Percentiles rank a stretch among this genome's conserved stretches.
phyloP scores from a whole-genome alignment of 2,113 vertebrate genomes.

The Saguinus imperator region DNA sequence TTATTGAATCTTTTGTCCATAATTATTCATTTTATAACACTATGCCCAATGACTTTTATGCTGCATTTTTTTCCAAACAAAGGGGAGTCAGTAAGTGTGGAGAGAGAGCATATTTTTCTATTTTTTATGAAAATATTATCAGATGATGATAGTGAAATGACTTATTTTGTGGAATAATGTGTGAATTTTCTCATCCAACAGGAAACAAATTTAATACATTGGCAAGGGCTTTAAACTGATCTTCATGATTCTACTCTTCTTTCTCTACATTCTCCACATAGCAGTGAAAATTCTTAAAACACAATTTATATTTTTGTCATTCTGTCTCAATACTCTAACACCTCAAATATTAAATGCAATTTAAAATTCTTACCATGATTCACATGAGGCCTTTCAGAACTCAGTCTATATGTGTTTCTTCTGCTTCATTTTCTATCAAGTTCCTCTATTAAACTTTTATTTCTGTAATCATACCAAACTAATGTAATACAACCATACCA shows the following conservation, averaged over 20 bases:
- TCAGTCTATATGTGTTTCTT: neutral
- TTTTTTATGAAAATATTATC: neutral
- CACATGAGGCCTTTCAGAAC: fast-evolving
- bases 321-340: neutral
- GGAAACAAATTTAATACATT: neutral
- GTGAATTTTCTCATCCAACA: neutral
- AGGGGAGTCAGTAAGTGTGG: neutral
- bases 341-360: neutral
- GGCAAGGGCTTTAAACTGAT: neutral
- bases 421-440: neutral
- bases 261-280: neutral
- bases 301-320: neutral
- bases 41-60: neutral
- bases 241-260: neutral
- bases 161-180: neutral
- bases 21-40: neutral
- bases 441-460: neutral
- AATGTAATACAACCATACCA: neutral
- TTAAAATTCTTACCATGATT: neutral
- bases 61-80: neutral
- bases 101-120: neutral
- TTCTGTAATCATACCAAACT: neutral
- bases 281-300: neutral
- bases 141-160: neutral
- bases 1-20: neutral